Evolutionary conservation across 2,113 vertebrate genomes (phyloP).

Genomic region (Carettochelys insculpta): DNA sequence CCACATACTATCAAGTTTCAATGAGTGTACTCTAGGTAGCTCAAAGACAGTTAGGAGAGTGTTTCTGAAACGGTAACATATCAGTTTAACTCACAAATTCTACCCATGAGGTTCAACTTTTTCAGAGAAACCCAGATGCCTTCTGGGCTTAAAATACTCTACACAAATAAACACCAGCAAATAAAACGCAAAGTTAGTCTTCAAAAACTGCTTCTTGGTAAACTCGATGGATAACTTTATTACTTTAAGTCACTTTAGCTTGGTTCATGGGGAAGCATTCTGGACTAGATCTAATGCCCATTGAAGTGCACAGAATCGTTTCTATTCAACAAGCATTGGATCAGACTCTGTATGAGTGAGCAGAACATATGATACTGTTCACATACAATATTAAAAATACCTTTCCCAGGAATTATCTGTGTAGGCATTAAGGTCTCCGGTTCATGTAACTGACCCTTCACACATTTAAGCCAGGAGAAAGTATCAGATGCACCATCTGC

Average conservation of each 20-base stretch:
- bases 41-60: fast-evolving
- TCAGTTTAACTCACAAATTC: background rate
- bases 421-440: constrained; percentile 84
- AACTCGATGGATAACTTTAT: background rate
- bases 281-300: background rate
- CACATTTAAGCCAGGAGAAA: constrained; percentile 84
- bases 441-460: constrained; percentile 81
- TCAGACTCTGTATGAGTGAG: background rate
- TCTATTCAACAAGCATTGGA: background rate
- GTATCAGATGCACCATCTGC: constrained; percentile 75
- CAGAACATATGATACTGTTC: background rate
- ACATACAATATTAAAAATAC: constrained; percentile 50
- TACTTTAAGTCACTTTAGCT: background rate
- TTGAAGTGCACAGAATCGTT: background rate
- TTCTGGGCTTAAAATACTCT: background rate
- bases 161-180: background rate
- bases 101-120: background rate
- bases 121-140: background rate
- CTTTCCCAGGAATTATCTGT: constrained; percentile 86
- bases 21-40: fast-evolving
- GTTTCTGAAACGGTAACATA: background rate
- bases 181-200: background rate
- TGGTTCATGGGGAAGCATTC: background rate
- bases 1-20: background rate
- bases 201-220: background rate